A percentile compares a stretch with the other conserved stretches of the same genome.
Conservation (phyloP, 2,113 vertebrate genomes). For the Turnix velox region DNA sequence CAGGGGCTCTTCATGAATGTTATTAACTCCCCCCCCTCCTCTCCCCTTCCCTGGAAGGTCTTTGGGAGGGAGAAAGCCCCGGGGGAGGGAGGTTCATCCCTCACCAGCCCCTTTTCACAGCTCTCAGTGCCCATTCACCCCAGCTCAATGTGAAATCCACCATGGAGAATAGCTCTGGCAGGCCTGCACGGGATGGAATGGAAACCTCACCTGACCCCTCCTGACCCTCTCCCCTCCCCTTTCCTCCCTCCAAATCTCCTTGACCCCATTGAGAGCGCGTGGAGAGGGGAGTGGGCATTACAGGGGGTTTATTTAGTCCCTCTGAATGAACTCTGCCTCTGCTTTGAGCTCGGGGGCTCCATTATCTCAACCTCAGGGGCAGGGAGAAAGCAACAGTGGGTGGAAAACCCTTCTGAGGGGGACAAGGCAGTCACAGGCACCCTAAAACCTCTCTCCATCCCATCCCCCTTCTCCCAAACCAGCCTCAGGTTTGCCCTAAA, state of each 20-base stretch:
- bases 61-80: constrained; percentile 31
- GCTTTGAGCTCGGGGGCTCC: constrained; percentile 10
- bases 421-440: neutral
- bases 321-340: constrained; percentile 6
- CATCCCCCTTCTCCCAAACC: neutral
- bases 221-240: constrained; percentile 18
- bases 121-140: constrained; percentile 40
- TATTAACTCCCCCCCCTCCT: neutral
- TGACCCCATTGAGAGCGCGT: constrained; percentile 14
- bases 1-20: neutral
- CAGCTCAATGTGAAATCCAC: constrained; percentile 16
- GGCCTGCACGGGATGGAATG: neutral
- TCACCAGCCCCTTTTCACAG: constrained; percentile 56
- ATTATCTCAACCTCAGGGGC: neutral
- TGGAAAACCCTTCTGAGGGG: neutral
- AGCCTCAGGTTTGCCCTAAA: neutral
- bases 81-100: constrained; percentile 13
- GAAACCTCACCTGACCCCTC: constrained; percentile 33
- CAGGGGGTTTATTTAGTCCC: neutral
- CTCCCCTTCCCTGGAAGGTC: neutral
- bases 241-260: neutral
- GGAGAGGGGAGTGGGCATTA: neutral
- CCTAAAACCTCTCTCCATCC: neutral
- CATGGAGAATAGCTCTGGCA: constrained; percentile 62
- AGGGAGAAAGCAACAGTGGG: neutral